These are phyloP conservation scores for Coptotermes formosanus DNA, from an alignment of 1,140 invertebrate species.

Conservation along the genomic window DNA sequence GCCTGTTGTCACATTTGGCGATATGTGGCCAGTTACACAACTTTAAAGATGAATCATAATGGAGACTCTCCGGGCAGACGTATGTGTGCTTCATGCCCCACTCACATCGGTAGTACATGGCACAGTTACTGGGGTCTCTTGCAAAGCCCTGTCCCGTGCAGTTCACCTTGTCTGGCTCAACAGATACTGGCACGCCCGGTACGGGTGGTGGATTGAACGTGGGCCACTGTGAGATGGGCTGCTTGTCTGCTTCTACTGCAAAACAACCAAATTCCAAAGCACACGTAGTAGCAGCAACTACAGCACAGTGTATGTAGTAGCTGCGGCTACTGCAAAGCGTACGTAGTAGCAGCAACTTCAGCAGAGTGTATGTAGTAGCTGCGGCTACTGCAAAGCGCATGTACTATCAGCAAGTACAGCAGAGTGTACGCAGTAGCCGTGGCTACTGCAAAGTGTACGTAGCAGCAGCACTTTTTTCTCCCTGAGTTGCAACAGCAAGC, in stretches of 20 bases:
- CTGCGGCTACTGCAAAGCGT: no score
- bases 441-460: no score
- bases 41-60: conserved; percentile 52
- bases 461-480: no score
- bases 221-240: not conserved
- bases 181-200: conserved; percentile 26
- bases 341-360: no score
- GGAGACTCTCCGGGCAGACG: conserved; percentile 52
- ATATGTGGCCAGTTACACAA: conserved; percentile 44
- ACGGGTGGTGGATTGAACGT: not conserved
- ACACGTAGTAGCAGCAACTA: no score
- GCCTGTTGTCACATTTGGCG: not conserved
- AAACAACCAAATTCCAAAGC: not conserved
- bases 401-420: no score
- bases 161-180: conserved; percentile 27
- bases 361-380: no score
- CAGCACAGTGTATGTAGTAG: no score
- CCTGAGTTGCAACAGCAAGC: no score
- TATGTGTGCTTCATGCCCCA: conserved; percentile 41
- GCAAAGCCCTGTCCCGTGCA: conserved; percentile 41
- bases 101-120: conserved; percentile 66
- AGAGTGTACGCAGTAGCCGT: no score
- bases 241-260: not conserved
- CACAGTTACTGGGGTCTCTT: conserved; percentile 63
- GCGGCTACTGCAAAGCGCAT: no score